These are phyloP conservation scores for Oscheius myriophilus DNA, from an alignment of 2,888 invertebrate genomes.

Conservation along the genomic window DNA sequence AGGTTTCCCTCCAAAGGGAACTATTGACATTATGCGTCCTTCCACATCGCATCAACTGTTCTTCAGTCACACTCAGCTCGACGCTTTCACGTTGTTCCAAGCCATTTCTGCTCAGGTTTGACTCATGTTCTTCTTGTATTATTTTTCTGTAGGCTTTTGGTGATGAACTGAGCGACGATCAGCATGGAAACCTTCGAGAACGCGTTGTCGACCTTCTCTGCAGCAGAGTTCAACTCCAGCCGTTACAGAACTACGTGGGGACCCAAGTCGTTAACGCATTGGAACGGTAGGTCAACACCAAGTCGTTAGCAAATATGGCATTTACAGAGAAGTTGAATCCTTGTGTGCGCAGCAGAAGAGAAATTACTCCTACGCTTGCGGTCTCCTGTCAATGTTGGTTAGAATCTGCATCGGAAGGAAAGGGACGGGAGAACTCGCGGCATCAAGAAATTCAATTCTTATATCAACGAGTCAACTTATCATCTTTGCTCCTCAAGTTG, in stretches of 20 bases:
- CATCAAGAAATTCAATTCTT: conserved; percentile 44
- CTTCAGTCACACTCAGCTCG: conserved; percentile 72
- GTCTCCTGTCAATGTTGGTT: conserved; percentile 64
- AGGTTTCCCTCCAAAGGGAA: conserved; percentile 35
- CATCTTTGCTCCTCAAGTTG: conserved; percentile 66
- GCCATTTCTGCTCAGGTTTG: conserved; percentile 86
- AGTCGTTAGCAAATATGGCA: not conserved
- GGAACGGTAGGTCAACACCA: conserved; percentile 46
- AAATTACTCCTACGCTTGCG: conserved; percentile 69
- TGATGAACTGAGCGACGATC: conserved; percentile 64
- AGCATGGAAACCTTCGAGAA: conserved; percentile 61
- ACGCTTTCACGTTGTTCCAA: conserved; percentile 78
- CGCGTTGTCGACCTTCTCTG: conserved; percentile 69
- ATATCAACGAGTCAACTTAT: conserved; percentile 64
- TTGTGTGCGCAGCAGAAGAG: conserved; percentile 61
- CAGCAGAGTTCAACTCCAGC: conserved; percentile 68
- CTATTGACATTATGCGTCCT: conserved; percentile 39
- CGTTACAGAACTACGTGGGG: conserved; percentile 69
- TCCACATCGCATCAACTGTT: conserved; percentile 72
- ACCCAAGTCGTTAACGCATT: conserved; percentile 67
- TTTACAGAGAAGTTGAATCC: conserved; percentile 58
- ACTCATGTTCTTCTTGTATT: not conserved
- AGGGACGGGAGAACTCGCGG: conserved; percentile 77
- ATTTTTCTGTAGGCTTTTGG: conserved; percentile 58
- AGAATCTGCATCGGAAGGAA: conserved; percentile 75